Evolutionary conservation across 2,797 vertebrate species (phyloP).

Genomic region (Harpagifer antarcticus): DNA sequence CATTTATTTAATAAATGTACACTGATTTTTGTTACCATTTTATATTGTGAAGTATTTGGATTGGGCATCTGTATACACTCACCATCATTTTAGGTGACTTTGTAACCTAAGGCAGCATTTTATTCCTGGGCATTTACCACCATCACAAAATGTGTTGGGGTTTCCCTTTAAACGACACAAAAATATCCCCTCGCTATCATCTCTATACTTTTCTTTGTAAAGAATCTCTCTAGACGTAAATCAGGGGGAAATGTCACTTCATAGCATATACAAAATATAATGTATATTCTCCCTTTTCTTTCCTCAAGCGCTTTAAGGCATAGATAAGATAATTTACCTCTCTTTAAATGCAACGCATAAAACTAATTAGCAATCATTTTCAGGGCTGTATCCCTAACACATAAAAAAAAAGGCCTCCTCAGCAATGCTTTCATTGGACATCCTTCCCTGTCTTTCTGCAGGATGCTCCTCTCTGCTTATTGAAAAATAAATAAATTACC

Average conservation of each 20-base stretch:
- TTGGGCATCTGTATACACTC: slow-evolving; percentile 26
- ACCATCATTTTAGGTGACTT: slow-evolving; percentile 31
- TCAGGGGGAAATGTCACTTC: not conserved
- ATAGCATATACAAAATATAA: slow-evolving; percentile 47
- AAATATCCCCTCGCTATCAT: slow-evolving; percentile 33
- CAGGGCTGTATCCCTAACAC: slow-evolving; percentile 22
- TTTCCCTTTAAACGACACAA: slow-evolving; percentile 61
- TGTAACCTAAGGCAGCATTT: slow-evolving; percentile 72
- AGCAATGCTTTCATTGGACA: slow-evolving; percentile 44
- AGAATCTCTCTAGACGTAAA: slow-evolving; percentile 1
- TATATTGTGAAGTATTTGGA: slow-evolving; percentile 38
- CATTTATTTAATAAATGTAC: slow-evolving; percentile 66
- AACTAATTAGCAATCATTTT: slow-evolving; percentile 4
- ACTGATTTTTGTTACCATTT: slow-evolving; percentile 25
- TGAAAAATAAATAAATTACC: slow-evolving; percentile 55
- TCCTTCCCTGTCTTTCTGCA: slow-evolving; percentile 28
- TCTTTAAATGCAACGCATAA: slow-evolving; percentile 12
- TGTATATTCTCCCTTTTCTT: not conserved
- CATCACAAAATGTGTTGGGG: slow-evolving; percentile 19
- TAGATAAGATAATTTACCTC: slow-evolving; percentile 10
- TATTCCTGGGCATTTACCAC: slow-evolving; percentile 30
- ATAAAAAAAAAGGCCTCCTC: slow-evolving; percentile 29
- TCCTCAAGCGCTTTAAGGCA: slow-evolving; percentile 56
- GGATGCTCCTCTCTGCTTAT: slow-evolving; percentile 16
- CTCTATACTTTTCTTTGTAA: slow-evolving; percentile 7